Conservation (phyloP, 2,888 invertebrate genomes). For the Eupeodes latifasciatus region DNA sequence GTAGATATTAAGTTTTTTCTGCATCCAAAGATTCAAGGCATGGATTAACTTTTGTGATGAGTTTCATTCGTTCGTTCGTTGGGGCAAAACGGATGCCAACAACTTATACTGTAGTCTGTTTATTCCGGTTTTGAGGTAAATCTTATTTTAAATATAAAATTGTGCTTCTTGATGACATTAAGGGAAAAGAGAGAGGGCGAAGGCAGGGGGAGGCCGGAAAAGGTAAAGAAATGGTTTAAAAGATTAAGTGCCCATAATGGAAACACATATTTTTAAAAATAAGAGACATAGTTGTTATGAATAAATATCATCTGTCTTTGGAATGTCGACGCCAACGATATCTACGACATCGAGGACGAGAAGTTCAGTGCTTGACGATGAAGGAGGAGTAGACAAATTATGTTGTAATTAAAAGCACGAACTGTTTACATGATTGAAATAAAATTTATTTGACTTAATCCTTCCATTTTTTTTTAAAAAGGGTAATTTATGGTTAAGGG, state of each 20-base stretch:
- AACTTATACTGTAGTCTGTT: constrained; percentile 22
- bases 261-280: constrained; percentile 24
- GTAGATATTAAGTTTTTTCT: background rate
- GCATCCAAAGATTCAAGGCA: constrained; percentile 46
- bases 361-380: no score
- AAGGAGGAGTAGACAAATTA: background rate
- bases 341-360: background rate
- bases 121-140: constrained; percentile 41
- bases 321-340: background rate
- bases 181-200: no score
- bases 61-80: constrained; percentile 2
- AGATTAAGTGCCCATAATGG: constrained; percentile 32
- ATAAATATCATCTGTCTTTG: background rate
- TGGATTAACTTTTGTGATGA: constrained; percentile 68
- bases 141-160: constrained; percentile 53
- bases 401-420: constrained; percentile 6
- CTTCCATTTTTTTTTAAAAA: background rate
- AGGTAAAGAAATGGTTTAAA: constrained; percentile 9
- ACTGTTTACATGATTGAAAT: constrained; percentile 7
- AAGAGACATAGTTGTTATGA: background rate
- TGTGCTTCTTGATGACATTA: background rate
- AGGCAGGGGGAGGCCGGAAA: no score
- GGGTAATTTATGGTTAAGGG: background rate
- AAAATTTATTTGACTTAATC: constrained; percentile 15
- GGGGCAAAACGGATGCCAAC: constrained; percentile 44